Evolutionary conservation across 2,113 vertebrate species (phyloP), one percentile per base, ranked within the genome.

Genomic region (Lucifuga dentata): DNA sequence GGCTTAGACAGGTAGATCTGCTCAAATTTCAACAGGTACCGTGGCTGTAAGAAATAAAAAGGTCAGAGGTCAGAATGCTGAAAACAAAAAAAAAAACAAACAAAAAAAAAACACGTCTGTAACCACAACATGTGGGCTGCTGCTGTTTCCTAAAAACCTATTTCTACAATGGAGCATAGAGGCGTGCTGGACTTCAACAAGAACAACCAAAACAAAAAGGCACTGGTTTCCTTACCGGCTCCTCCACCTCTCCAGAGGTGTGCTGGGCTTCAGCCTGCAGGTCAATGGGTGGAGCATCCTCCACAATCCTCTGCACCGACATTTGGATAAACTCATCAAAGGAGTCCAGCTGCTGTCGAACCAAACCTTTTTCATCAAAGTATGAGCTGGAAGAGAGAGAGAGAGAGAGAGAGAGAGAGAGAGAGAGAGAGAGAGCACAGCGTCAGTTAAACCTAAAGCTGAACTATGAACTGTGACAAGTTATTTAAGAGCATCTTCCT

Each of bases 271-370:
- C 98, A 32, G 97, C 98, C 80, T 99, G 97, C 15, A 99, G 92
- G 85, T 99, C 97, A 15, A 99, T 99, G 44, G 98, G 98, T 0
- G 98, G 98, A 0, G 98, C 97, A 20, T 99, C 98, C 87, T 99
- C 98, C 67, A 99, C 97, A 39, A 99, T 99, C 89, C 98, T 95
- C 88, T 99, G 97, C 55, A 99, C 97, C 5, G 98, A 98, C 98
- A 99, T 99, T 91, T 99, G 98, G 88, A 99, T 99, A 83, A 99
- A 99, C 81, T 99, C 98, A 85, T 99, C 98, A 11, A 99, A 99
- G 1, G 98, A 99, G 87, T 99, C 98, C 91, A 99, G 56, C 83
- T 99, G 97, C 65, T 99, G 98, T 26, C 98, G 94, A 32, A 99
- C 98, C 89, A 99, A 90, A 33, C 98, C 98, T 70, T 99, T 99